Conservation (phyloP, 2,888 invertebrate species). For the Zelleria hepariella region DNA sequence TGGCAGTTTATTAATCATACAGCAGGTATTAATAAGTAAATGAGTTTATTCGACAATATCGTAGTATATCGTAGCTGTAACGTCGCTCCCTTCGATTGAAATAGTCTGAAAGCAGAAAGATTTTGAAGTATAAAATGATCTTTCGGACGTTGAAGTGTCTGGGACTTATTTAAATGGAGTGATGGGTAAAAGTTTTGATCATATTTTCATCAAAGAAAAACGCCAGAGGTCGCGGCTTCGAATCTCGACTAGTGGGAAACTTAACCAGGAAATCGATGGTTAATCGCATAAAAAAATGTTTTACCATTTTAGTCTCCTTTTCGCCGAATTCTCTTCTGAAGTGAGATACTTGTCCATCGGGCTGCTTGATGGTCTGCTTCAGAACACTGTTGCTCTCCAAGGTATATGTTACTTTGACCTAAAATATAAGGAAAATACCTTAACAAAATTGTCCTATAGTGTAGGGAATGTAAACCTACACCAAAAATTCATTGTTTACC, state of each 20-base stretch:
- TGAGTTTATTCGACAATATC: slow-evolving; percentile 6
- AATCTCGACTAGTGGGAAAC: too few relatives aligned
- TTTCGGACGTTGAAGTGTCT: too few relatives aligned
- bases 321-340: slow-evolving; percentile 44
- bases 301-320: slow-evolving; percentile 42
- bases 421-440: slow-evolving; percentile 3
- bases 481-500: too few relatives aligned
- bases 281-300: not conserved
- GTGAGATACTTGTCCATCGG: slow-evolving; percentile 33
- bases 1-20: not conserved
- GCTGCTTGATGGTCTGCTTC: slow-evolving; percentile 35
- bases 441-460: too few relatives aligned
- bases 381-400: slow-evolving; percentile 41
- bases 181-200: too few relatives aligned
- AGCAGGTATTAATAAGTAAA: not conserved
- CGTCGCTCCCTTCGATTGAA: slow-evolving; percentile 3
- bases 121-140: too few relatives aligned
- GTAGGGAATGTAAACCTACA: too few relatives aligned
- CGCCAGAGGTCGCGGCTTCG: too few relatives aligned
- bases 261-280: too few relatives aligned
- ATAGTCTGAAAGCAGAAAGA: slow-evolving; percentile 2
- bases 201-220: too few relatives aligned
- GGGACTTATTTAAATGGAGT: too few relatives aligned
- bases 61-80: slow-evolving; percentile 6
- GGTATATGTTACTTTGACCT: slow-evolving; percentile 40